phyloP scores from a whole-genome alignment of 2,113 vertebrate genomes.

The Lycaon pictus region DNA sequence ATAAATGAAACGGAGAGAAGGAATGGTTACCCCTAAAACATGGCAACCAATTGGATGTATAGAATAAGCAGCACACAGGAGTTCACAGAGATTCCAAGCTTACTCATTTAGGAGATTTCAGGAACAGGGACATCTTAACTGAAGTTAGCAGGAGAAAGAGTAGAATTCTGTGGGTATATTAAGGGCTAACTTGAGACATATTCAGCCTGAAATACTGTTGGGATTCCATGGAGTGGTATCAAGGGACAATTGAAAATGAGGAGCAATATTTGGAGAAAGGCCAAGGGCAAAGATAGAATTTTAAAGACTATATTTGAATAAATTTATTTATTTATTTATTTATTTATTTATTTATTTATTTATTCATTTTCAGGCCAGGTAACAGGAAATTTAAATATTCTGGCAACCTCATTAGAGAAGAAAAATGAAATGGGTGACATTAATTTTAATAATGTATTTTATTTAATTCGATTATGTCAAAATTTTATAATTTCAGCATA shows the following conservation, averaged over 20 bases:
- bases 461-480: not conserved
- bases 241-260: constrained; percentile 25
- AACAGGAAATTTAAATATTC: not conserved
- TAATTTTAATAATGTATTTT: not conserved
- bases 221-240: not conserved
- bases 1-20: not conserved
- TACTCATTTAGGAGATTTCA: not conserved
- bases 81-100: not conserved
- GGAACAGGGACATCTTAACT: not conserved
- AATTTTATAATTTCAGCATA: constrained; percentile 18
- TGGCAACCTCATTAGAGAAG: not conserved
- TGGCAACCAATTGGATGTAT: not conserved
- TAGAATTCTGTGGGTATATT: not conserved
- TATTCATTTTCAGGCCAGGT: not conserved
- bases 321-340: not conserved
- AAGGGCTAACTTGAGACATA: not conserved
- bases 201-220: not conserved
- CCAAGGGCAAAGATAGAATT: not conserved
- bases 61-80: not conserved
- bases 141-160: not conserved
- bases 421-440: constrained; percentile 11
- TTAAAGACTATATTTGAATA: not conserved
- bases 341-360: not conserved
- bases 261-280: not conserved
- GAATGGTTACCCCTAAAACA: not conserved